Evolutionary conservation across 1,140 invertebrate genomes (phyloP).

Genomic region (Argopecten irradians): DNA sequence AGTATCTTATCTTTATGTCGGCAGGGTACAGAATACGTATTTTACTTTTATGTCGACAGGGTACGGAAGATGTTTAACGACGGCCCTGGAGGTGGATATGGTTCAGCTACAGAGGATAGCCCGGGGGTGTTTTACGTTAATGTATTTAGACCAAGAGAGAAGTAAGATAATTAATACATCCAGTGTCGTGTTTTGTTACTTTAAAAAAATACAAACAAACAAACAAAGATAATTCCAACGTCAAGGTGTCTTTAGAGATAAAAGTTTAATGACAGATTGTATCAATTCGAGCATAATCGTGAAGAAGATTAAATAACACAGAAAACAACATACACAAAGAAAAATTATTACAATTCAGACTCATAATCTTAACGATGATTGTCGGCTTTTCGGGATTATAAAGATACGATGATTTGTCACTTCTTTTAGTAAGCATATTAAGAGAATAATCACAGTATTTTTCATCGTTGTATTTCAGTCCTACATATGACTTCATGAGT

Average conservation of each 20-base stretch:
- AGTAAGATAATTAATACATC: conserved; percentile 25
- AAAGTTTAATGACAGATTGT: neutral
- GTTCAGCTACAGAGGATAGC: conserved; percentile 44
- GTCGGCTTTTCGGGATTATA: neutral
- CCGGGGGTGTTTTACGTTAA: conserved; percentile 58
- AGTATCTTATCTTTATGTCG: neutral
- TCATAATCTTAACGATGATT: too few relatives aligned
- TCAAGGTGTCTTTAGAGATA: too few relatives aligned
- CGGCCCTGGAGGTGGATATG: conserved; percentile 60
- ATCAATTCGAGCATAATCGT: neutral
- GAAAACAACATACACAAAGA: too few relatives aligned
- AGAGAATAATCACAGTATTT: neutral
- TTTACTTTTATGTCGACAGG: conserved; percentile 32
- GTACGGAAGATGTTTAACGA: conserved; percentile 54
- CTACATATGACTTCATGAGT: conserved; percentile 72
- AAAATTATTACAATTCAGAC: too few relatives aligned
- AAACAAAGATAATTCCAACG: neutral
- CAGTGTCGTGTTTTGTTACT: neutral
- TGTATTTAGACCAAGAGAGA: conserved; percentile 46
- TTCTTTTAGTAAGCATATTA: neutral
- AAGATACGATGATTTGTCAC: neutral
- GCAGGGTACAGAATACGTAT: neutral
- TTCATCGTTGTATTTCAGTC: conserved; percentile 53
- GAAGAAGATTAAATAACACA: too few relatives aligned
- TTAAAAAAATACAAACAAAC: neutral